Percentiles rank a stretch among this genome's conserved stretches.
These are phyloP conservation scores for Platyura marginata DNA, from an alignment of 1,140 invertebrate genomes.

Conservation along the genomic window DNA sequence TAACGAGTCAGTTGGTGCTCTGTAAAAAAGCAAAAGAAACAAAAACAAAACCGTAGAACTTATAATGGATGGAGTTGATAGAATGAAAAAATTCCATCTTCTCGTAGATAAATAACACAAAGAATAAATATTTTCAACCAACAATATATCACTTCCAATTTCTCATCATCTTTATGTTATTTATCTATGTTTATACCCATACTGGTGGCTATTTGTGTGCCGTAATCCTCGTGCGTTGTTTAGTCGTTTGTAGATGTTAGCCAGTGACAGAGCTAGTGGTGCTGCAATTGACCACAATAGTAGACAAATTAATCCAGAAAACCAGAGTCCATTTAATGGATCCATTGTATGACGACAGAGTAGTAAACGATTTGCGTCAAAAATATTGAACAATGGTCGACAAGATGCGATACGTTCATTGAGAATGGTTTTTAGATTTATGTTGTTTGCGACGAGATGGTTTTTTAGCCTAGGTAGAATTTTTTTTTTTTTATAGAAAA, in stretches of 20 bases:
- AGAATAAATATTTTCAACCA: background rate
- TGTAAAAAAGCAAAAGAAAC: background rate
- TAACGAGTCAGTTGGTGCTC: background rate
- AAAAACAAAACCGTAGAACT: background rate
- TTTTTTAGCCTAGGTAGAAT: constrained; percentile 38
- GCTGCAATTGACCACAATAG: constrained; percentile 23
- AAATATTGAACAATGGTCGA: constrained; percentile 49
- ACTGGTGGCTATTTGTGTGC: background rate
- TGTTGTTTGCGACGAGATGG: constrained; percentile 43
- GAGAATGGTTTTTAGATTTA: constrained; percentile 39
- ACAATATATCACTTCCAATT: too few species aligned
- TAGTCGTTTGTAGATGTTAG: background rate
- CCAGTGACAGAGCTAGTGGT: constrained; percentile 16
- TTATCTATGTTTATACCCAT: too few species aligned
- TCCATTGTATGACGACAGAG: constrained; percentile 52
- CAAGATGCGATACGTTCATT: constrained; percentile 44
- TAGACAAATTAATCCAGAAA: constrained; percentile 25
- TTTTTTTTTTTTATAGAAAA: constrained; percentile 35
- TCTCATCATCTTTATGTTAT: too few species aligned
- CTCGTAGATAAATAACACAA: background rate
- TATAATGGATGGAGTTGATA: background rate
- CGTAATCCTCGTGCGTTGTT: background rate
- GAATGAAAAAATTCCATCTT: background rate
- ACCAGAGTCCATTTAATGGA: constrained; percentile 43
- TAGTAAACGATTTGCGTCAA: constrained; percentile 38